Evolutionary conservation across 2,888 invertebrate genomes (phyloP).

Genomic region (Lysandra coridon): DNA sequence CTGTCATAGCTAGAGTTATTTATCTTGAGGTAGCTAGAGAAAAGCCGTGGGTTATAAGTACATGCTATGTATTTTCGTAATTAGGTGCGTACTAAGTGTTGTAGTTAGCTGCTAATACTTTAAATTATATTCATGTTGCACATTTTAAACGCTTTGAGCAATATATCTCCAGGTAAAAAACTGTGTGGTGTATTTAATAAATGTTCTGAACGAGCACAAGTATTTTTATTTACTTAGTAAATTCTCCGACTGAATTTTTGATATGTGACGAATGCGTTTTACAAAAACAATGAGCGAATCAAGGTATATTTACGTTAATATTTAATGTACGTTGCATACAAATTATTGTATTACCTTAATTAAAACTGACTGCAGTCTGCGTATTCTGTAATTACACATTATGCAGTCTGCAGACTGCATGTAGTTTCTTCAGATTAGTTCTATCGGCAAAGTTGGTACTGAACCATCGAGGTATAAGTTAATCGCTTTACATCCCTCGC

Average conservation of each 20-base stretch:
- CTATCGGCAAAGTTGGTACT: no score
- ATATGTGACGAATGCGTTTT: background rate
- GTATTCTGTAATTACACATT: no score
- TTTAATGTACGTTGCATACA: background rate
- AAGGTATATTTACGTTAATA: background rate
- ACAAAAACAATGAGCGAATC: background rate
- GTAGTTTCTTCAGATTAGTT: no score
- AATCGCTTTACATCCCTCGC: no score
- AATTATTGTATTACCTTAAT: background rate
- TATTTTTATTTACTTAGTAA: background rate
- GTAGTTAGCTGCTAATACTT: background rate
- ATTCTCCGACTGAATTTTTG: background rate
- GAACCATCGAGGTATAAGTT: no score
- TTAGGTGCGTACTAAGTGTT: background rate
- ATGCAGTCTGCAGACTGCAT: no score
- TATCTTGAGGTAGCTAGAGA: background rate
- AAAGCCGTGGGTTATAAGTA: no score
- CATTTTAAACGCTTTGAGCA: constrained; percentile 14
- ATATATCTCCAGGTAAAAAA: background rate
- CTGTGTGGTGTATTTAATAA: constrained; percentile 6
- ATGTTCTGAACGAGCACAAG: background rate
- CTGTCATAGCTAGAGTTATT: background rate
- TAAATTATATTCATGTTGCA: background rate
- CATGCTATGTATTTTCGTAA: no score
- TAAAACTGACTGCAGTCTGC: no score